A percentile compares a stretch with the other conserved stretches of the same genome.
phyloP scores from a whole-genome alignment of 2,797 vertebrate genomes.

The Ctenopoma multispine region DNA sequence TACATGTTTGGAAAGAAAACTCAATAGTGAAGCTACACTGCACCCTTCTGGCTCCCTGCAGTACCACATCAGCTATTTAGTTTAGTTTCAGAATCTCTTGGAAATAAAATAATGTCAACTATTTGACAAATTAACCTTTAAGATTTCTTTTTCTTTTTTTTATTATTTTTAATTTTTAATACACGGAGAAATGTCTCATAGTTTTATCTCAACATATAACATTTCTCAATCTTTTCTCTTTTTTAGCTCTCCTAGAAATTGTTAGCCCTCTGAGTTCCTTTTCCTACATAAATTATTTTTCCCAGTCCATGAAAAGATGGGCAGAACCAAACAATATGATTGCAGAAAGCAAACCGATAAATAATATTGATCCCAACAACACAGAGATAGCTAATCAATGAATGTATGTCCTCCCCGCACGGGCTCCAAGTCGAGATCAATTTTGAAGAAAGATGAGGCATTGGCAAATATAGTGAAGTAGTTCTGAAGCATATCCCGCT shows the following conservation, averaged over 20 bases:
- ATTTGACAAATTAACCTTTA: neutral
- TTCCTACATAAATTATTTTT: slow-evolving; percentile 71
- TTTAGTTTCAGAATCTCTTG: slow-evolving; percentile 8
- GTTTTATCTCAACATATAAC: neutral
- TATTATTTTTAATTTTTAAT: neutral
- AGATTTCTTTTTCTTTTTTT: neutral
- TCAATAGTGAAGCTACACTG: slow-evolving; percentile 79
- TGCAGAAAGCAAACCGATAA: slow-evolving; percentile 82
- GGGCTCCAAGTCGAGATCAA: slow-evolving; percentile 80
- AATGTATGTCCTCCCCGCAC: slow-evolving; percentile 76
- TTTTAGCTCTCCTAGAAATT: neutral
- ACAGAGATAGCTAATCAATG: slow-evolving; percentile 85
- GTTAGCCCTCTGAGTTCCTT: neutral
- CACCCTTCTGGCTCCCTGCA: slow-evolving; percentile 75
- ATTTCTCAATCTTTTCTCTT: neutral
- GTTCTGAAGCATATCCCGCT: slow-evolving; percentile 72
- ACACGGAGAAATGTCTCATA: neutral
- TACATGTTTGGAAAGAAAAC: slow-evolving; percentile 36
- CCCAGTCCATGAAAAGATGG: slow-evolving; percentile 68
- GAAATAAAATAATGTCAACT: neutral
- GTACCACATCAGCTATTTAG: slow-evolving; percentile 32
- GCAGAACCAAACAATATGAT: slow-evolving; percentile 82
- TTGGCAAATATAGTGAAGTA: slow-evolving; percentile 79
- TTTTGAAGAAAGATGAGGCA: slow-evolving; percentile 80
- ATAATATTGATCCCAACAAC: slow-evolving; percentile 82